Evolutionary conservation across 2,888 invertebrate genomes (phyloP).

Genomic region (Eupithecia subumbrata): DNA sequence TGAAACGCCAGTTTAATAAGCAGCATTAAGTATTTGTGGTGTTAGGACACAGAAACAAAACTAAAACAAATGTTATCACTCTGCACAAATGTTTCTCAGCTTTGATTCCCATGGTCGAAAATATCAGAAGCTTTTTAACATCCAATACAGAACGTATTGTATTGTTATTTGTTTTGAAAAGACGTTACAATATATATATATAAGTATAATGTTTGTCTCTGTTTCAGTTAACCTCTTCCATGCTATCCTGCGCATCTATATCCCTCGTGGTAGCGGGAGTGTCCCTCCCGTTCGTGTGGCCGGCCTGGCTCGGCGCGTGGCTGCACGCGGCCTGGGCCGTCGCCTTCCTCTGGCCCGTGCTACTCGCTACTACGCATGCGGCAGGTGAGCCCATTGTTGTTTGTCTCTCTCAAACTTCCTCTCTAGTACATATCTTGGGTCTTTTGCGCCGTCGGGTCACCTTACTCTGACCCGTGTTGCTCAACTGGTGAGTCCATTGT

Average conservation of each 20-base stretch:
- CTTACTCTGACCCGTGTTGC: too few species aligned
- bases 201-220: neutral
- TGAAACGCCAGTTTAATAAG: neutral
- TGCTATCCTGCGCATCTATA: constrained; percentile 57
- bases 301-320: constrained; percentile 61
- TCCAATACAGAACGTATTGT: too few species aligned
- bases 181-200: neutral
- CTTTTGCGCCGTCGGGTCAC: too few species aligned
- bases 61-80: neutral
- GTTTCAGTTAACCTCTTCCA: constrained; percentile 48
- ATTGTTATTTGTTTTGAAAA: neutral
- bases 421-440: too few species aligned
- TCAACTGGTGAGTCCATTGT: too few species aligned
- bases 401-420: too few species aligned
- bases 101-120: neutral
- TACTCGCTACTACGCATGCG: constrained; percentile 61
- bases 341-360: constrained; percentile 68
- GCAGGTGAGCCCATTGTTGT: too few species aligned
- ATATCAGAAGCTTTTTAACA: neutral
- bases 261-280: constrained; percentile 51
- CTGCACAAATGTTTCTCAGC: neutral
- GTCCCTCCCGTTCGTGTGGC: constrained; percentile 46
- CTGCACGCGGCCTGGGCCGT: constrained; percentile 66
- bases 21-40: neutral
- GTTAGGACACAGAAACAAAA: neutral